Base-by-base conservation (phyloP, 2,888 invertebrate genomes). In the Catocala sponsa region DNA sequence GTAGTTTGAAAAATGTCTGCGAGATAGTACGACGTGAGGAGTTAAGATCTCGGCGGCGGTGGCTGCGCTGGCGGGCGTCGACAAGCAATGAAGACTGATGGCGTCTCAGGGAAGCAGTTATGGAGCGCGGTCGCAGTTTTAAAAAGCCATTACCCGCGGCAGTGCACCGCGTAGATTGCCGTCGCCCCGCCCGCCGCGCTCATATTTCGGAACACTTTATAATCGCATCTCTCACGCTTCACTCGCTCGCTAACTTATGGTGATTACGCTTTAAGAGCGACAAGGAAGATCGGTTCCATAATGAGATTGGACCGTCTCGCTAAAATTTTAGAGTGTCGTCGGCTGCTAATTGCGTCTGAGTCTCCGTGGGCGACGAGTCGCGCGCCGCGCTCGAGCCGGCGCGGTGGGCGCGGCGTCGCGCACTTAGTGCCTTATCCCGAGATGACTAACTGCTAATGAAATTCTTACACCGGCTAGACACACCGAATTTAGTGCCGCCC, bases 61-160 rank as follows among this genome's bases (percentile, higher is more conserved):
- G 70, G 77, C 77, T 85, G 88, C 88, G 88, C 75, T 83, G 84
- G 87, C 87, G 87, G 88, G 91, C 88, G 94, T 87, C 92, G 94
- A 95, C 94, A 95, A 92, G 92, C 95, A 95, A 95, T 94, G 94
- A 92, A 93, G 94, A 94, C 90, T 93, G 93, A 94, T 93, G 92
- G 91, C 92, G 90, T 92, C 91, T 91, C 91, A 90, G 89, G 85
- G 85, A 91, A 94, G 92, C 91, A 89, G 92, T 91, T 92, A 92
- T 91, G 93, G 94, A 94, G 92, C 95, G 91, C 91, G 92, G 93
- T 94, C 94, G 95, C 91, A 94, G 93, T 92, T 94, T 94, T 93
- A 94, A 94, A 94, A 94, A 92, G 92, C 94, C 92, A 94, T 94
- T 94, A 94, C 91, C 87, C 88, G 90, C 84, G 87, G 91, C 91